These are phyloP conservation scores for Sturnira hondurensis DNA, from an alignment of 2,113 vertebrate genomes.

Conservation along the genomic window DNA sequence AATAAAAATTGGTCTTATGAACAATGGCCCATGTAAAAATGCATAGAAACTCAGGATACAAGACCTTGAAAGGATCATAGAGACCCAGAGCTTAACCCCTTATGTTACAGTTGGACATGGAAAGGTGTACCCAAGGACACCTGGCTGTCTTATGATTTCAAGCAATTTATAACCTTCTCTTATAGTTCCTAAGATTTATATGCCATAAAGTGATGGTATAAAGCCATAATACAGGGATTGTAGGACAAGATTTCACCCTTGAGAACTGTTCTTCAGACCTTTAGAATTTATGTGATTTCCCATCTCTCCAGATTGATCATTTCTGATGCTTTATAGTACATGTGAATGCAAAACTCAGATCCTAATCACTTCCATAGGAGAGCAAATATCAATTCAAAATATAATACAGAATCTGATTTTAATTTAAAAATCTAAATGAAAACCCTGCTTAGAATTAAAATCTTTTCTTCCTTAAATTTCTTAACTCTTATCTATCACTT, in stretches of 20 bases:
- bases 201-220: conserved; percentile 33
- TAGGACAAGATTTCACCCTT: conserved; percentile 31
- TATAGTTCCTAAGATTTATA: conserved; percentile 58
- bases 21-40: conserved; percentile 40
- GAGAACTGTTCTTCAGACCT: conserved; percentile 60
- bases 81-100: conserved; percentile 5
- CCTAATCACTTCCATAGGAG: conserved; percentile 35
- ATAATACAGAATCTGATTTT: conserved; percentile 31
- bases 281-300: conserved; percentile 63
- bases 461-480: background rate
- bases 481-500: background rate
- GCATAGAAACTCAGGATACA: conserved; percentile 33
- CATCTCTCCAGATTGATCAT: conserved; percentile 34
- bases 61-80: conserved; percentile 22
- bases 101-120: background rate
- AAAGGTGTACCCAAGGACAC: conserved; percentile 50
- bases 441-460: conserved; percentile 4
- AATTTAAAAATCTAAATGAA: conserved; percentile 52
- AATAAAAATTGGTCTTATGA: conserved; percentile 54
- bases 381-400: conserved; percentile 36
- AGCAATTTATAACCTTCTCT: conserved; percentile 56
- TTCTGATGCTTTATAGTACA: conserved; percentile 42
- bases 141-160: conserved; percentile 45
- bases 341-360: conserved; percentile 51
- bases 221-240: conserved; percentile 41